Conservation (phyloP, 2,888 invertebrate genomes). For the Odontomyia ornata region DNA sequence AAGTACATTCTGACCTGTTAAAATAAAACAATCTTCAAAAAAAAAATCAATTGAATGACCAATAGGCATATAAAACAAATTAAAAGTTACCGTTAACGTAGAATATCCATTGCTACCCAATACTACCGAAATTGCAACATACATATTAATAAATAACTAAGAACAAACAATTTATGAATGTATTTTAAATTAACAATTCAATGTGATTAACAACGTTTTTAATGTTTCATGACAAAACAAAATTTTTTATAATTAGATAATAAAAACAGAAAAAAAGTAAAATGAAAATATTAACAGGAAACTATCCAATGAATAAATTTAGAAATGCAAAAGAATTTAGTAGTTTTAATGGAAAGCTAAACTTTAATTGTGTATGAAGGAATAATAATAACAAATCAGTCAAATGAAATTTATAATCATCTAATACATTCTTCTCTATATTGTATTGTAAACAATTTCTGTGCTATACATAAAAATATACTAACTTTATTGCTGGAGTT, state of each 20-base stretch:
- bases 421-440: neutral
- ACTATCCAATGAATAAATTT: too few relatives aligned
- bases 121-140: neutral
- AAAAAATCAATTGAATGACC: too few relatives aligned
- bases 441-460: neutral
- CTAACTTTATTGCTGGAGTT: neutral
- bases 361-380: neutral
- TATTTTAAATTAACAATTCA: conserved; percentile 25
- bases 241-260: neutral
- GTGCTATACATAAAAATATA: neutral
- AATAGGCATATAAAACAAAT: too few relatives aligned
- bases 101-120: neutral
- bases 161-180: neutral
- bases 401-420: neutral
- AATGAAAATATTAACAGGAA: neutral
- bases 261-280: neutral
- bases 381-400: neutral
- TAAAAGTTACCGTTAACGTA: neutral
- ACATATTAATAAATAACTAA: neutral
- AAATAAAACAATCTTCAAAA: too few relatives aligned
- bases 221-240: conserved; percentile 38
- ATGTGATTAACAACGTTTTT: conserved; percentile 29
- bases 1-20: too few relatives aligned
- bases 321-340: neutral
- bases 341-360: neutral